These are phyloP conservation scores for Eurystomus gularis DNA, from an alignment of 2,113 vertebrate species.

Conservation along the genomic window DNA sequence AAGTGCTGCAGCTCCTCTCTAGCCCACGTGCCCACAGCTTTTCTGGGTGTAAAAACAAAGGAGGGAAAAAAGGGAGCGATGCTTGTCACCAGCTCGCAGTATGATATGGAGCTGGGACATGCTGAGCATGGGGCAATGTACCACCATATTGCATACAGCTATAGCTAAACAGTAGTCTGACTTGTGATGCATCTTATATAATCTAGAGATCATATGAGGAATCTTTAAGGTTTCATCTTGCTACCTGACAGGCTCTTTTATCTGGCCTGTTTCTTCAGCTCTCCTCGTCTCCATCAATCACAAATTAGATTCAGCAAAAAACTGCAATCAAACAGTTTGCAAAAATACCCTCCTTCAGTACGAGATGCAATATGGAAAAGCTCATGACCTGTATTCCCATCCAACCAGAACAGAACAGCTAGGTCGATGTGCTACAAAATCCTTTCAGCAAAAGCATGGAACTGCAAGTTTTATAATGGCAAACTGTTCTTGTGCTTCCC, in stretches of 20 bases:
- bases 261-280: not conserved
- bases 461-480: not conserved
- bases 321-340: not conserved
- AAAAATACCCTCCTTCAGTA: not conserved
- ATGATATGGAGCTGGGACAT: fast-evolving
- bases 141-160: fast-evolving
- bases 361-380: not conserved
- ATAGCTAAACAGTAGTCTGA: not conserved
- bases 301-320: not conserved
- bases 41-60: not conserved
- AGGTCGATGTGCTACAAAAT: not conserved
- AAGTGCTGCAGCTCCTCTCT: not conserved
- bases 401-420: not conserved
- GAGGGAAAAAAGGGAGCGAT: not conserved
- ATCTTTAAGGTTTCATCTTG: not conserved
- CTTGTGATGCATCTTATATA: not conserved
- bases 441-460: not conserved
- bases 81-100: not conserved
- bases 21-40: not conserved
- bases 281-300: not conserved
- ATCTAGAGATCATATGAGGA: not conserved
- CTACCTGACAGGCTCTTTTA: not conserved
- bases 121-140: not conserved
- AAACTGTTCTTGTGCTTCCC: not conserved
- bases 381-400: not conserved